Base-by-base conservation (phyloP, 2,888 invertebrate species). In the Octonoba sinensis region DNA sequence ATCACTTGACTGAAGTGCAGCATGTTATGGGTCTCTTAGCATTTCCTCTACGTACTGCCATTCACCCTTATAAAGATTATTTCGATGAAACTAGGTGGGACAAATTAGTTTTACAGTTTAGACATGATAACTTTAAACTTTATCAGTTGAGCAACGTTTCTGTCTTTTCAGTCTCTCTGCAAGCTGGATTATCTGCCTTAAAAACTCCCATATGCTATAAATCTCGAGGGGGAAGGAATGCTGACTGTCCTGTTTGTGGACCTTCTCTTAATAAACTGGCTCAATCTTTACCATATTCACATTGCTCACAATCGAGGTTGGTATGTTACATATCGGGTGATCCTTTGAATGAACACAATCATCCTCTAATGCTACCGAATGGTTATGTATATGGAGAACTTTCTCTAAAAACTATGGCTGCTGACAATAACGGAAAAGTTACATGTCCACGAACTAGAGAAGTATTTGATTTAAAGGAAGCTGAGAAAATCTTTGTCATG, bases 351-450 rank as follows among this genome's bases (percentile, higher is more conserved):
- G 98, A 99, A 88, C 95, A 99, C 89, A 98, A 99, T 90, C 96
- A 96, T 86, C 98, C 98, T 15, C 95, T 99, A 94, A 96, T 97
- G 93, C 91, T 99, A 90, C 99, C 99, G 84, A 99, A 99, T 90
- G 99, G 99, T 75, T 95, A 96, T 90, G 97, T 99, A 81, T 99
- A 97, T 88, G 96, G 96, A 13, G 95, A 96, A 90, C 92, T 94
- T 95, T 95, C 97, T 16, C 90, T 99, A 79, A 93, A 93, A 86
- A 93, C 94, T 88, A 96, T 98, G 94, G 96, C 97, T 87, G 89
- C 90, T 72, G 94, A 95, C 88, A 96, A 97, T 87, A 94, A 96
- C 86, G 97, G 97, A 59, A 93, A 93, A 86, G 93, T 99, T 83
- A 93, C 94, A 83, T 99, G 98, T 89, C 97, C 98, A 46, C 93